Evolutionary conservation across 2,113 vertebrate species (phyloP).

Genomic region (Entelurus aequoreus): DNA sequence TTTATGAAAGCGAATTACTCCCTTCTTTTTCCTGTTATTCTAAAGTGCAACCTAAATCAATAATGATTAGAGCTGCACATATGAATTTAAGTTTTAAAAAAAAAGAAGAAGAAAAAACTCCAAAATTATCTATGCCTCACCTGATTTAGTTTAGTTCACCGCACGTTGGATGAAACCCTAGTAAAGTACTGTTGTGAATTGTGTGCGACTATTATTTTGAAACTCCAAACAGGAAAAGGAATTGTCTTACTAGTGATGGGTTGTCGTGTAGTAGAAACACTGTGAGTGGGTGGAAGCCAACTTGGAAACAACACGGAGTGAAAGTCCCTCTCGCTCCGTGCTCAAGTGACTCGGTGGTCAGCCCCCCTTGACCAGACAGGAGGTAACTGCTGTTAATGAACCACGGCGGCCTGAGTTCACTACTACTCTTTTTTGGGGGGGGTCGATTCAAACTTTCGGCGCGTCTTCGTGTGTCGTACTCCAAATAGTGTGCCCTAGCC

Average conservation of each 20-base stretch:
- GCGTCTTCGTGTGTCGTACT: slow-evolving; percentile 6
- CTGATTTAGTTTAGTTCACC: no score
- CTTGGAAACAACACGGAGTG: slow-evolving; percentile 44
- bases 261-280: slow-evolving; percentile 8
- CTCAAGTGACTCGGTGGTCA: slow-evolving; percentile 27
- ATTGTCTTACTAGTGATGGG: fast-evolving
- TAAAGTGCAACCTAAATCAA: no score
- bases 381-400: slow-evolving; percentile 17
- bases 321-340: slow-evolving; percentile 36
- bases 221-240: slow-evolving; percentile 14
- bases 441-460: slow-evolving; percentile 49
- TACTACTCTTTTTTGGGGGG: slow-evolving; percentile 10
- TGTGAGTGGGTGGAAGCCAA: slow-evolving; percentile 51
- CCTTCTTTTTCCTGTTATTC: no score
- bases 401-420: background rate
- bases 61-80: no score
- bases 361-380: slow-evolving; percentile 22
- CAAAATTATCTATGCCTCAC: no score
- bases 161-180: no score
- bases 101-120: no score
- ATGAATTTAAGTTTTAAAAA: no score
- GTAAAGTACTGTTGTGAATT: no score
- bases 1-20: no score
- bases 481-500: background rate
- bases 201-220: slow-evolving; percentile 34